Base-by-base conservation (phyloP, 2,797 vertebrate genomes). In the Meda fulgida region DNA sequence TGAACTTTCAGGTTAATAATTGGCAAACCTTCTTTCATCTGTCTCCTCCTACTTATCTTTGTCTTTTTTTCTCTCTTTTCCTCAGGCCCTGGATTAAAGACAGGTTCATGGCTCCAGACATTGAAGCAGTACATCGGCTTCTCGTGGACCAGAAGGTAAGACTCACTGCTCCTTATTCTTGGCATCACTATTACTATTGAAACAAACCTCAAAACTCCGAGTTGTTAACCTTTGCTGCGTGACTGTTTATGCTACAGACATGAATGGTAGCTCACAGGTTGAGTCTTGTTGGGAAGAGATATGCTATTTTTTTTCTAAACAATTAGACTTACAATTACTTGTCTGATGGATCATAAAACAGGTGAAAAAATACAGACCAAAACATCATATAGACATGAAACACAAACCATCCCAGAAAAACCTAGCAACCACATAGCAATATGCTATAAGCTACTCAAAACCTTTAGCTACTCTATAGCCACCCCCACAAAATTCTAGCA, bases 61-160 rank as follows among this genome's bases (percentile, higher is more conserved):
- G 2, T 77, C 23, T 86, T 14, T 77, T 6, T 63, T 46, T 11
- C 14, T 31, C 63, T 86, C 19, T 80, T 8, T 69, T 55, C 21
- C 14, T 31, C 63, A 99, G 98, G 89, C 98, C 98, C 1, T 99
- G 98, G 98, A 96, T 99, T 11, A 99, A 98, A 93, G 98, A 99
- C 91, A 96, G 98, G 85, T 98, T 99, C 94, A 99, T 99, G 97
- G 96, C 98, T 82, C 97, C 98, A 0, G 98, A 99, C 86, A 99
- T 99, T 0, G 97, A 98, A 89, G 97, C 96, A 1, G 95, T 93
- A 21, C 98, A 99, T 89, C 95, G 95, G 82, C 94, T 99, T 63
- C 95, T 99, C 0, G 89, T 98, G 19, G 98, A 99, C 80, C 97
- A 99, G 89, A 98, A 97, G 97, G 98, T 23, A 83, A 95, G 95